phyloP scores from a whole-genome alignment of 2,113 vertebrate genomes.

The Poeciliopsis retropinna region DNA sequence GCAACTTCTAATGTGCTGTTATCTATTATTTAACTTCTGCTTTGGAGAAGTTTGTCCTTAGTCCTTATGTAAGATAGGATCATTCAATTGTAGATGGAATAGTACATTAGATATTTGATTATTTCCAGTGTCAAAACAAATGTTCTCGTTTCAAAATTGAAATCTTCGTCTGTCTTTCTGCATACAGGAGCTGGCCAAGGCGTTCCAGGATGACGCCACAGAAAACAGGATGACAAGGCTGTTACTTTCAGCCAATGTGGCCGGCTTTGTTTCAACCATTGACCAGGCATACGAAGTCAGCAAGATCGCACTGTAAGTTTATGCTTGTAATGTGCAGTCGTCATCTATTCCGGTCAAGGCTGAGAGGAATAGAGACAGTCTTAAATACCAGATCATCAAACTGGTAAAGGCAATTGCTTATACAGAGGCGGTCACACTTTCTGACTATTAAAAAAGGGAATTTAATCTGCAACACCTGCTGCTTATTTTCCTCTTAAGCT shows the following conservation, averaged over 20 bases:
- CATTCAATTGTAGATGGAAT: background rate
- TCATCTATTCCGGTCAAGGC: background rate
- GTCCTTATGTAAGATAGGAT: background rate
- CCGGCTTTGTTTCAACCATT: conserved; percentile 40
- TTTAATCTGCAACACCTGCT: no score
- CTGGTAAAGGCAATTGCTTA: no score
- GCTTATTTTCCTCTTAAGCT: no score
- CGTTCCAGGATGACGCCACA: conserved; percentile 70
- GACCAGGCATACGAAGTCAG: conserved; percentile 70
- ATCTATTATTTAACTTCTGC: background rate
- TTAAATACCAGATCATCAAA: no score
- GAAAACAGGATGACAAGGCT: conserved; percentile 62
- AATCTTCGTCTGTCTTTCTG: conserved; percentile 19
- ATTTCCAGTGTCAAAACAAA: background rate
- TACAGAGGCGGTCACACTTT: no score
- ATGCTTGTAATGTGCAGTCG: background rate
- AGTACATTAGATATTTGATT: background rate
- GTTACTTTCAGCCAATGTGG: conserved; percentile 73
- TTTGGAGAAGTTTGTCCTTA: background rate
- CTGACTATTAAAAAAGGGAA: no score
- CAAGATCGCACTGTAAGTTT: conserved; percentile 68
- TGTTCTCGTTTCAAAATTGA: background rate
- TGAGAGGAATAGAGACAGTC: no score
- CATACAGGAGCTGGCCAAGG: conserved; percentile 71
- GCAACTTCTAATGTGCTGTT: background rate